These are phyloP conservation scores for Drosophila borborema DNA, from an alignment of 2,888 invertebrate genomes.

Conservation along the genomic window DNA sequence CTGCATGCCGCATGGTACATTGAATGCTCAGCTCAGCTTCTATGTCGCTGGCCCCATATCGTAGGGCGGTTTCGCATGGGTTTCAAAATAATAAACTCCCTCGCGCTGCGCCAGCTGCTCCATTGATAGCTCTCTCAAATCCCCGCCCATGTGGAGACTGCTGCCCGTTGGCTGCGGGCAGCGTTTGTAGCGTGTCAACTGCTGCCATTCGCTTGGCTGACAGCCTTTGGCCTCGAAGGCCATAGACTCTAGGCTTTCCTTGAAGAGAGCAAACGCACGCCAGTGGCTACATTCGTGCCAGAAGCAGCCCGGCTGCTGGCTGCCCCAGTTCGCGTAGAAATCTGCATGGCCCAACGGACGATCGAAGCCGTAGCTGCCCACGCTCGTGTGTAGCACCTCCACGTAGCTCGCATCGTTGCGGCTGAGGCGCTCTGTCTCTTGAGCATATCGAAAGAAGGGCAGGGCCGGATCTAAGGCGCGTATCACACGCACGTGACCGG, in stretches of 20 bases:
- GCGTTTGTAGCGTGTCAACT: constrained; percentile 66
- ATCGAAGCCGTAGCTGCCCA: constrained; percentile 84
- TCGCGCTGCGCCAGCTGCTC: constrained; percentile 56
- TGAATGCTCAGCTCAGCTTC: background rate
- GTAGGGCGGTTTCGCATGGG: constrained; percentile 74
- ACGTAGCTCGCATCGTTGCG: constrained; percentile 89
- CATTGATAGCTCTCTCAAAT: constrained; percentile 54
- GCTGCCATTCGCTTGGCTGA: constrained; percentile 63
- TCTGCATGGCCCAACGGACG: constrained; percentile 86
- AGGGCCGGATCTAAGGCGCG: constrained; percentile 89
- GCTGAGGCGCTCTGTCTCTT: constrained; percentile 85
- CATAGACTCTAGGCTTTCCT: constrained; percentile 54
- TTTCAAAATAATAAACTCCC: constrained; percentile 81
- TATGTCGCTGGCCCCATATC: constrained; percentile 23
- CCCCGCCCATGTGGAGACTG: constrained; percentile 71
- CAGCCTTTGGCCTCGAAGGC: constrained; percentile 74
- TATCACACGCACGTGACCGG: constrained; percentile 78
- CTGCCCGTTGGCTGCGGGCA: constrained; percentile 63
- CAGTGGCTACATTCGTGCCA: constrained; percentile 83
- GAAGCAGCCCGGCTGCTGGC: constrained; percentile 87
- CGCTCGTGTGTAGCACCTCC: constrained; percentile 90
- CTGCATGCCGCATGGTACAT: constrained; percentile 9
- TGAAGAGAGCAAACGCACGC: constrained; percentile 81
- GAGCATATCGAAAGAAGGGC: constrained; percentile 79
- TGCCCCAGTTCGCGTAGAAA: constrained; percentile 88